These are phyloP conservation scores for Patiria miniata DNA, from an alignment of 35 echinoderm and acorn worm species.

Conservation along the genomic window DNA sequence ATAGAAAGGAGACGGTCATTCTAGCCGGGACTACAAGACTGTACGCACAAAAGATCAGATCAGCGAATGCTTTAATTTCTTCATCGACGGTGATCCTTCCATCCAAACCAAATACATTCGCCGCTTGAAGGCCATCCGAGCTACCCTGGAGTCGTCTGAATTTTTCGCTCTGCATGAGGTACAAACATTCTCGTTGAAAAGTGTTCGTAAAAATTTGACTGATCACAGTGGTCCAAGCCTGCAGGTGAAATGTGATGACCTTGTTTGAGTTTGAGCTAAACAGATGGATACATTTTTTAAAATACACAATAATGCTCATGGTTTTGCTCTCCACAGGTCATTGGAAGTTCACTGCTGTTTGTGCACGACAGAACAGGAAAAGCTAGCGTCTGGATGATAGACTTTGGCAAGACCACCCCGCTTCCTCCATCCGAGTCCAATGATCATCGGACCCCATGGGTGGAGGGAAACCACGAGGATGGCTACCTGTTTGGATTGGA, in stretches of 20 bases:
- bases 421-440: constrained; percentile 60
- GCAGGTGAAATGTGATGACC: no score
- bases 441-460: constrained; percentile 91
- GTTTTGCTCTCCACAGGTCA: constrained; percentile 64
- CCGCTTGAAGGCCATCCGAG: constrained; percentile 78
- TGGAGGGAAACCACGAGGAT: constrained; percentile 95
- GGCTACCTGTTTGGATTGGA: constrained; percentile 95
- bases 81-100: constrained; percentile 57
- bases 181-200: neutral
- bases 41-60: constrained; percentile 75
- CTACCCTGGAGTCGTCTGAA: constrained; percentile 84
- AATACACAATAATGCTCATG: neutral
- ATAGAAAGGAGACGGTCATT: constrained; percentile 96
- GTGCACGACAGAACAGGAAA: constrained; percentile 93
- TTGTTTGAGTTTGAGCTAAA: no score
- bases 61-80: constrained; percentile 84
- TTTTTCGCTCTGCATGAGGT: constrained; percentile 94
- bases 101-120: constrained; percentile 76
- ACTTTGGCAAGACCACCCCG: constrained; percentile 94
- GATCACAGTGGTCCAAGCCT: no score
- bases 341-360: constrained; percentile 90
- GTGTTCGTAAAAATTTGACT: no score
- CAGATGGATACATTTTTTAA: no score
- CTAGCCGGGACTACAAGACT: constrained; percentile 94
- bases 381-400: constrained; percentile 95